These are phyloP conservation scores for Pantherophis vulpinus DNA, from an alignment of 2,797 vertebrate genomes.

Conservation along the genomic window DNA sequence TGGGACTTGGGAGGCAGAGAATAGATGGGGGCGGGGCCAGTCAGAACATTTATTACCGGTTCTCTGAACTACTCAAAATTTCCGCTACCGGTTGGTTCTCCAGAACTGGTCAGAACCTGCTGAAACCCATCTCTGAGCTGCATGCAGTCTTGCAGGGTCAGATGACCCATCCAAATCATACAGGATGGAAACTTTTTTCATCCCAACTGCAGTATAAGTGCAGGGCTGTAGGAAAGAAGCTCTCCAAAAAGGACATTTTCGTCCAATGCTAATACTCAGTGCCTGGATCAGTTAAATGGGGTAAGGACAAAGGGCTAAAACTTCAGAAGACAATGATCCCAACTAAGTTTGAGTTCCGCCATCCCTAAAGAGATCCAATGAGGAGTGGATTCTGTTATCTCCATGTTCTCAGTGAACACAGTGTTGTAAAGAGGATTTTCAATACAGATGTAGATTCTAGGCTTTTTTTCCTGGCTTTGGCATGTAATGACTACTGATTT, in stretches of 20 bases:
- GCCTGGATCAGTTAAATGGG: not conserved
- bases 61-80: too few relatives aligned
- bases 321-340: not conserved
- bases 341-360: not conserved
- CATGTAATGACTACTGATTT: not conserved
- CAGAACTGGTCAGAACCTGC: too few relatives aligned
- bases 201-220: not conserved
- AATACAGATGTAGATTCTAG: not conserved
- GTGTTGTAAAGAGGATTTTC: not conserved
- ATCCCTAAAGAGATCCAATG: not conserved
- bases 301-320: not conserved
- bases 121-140: not conserved
- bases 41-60: too few relatives aligned
- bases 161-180: not conserved
- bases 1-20: too few relatives aligned
- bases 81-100: too few relatives aligned
- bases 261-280: not conserved
- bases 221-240: not conserved
- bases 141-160: not conserved
- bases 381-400: not conserved
- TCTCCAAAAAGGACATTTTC: not conserved
- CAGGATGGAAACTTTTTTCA: not conserved
- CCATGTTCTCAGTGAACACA: not conserved
- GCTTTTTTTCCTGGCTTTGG: not conserved
- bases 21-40: too few relatives aligned